Conservation (phyloP, 2,797 vertebrate species). For the Gymnothorax javanicus region DNA sequence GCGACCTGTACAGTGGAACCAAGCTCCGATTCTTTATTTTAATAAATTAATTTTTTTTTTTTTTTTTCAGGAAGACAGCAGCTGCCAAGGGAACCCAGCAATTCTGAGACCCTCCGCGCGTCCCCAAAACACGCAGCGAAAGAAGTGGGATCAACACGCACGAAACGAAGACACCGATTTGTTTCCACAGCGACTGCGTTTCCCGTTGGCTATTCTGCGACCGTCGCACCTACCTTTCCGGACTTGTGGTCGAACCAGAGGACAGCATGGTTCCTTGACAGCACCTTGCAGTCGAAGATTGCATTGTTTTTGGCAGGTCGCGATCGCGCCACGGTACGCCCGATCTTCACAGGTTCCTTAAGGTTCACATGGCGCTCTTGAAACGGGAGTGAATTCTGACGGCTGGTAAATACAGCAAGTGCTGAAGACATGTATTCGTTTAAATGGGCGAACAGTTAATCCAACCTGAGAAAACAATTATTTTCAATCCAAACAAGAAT, state of each 20-base stretch:
- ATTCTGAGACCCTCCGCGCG: no score
- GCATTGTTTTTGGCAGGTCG: constrained; percentile 81
- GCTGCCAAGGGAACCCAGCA: no score
- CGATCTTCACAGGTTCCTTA: constrained; percentile 83
- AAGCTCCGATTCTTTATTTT: no score
- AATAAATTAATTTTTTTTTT: no score
- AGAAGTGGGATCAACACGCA: background rate
- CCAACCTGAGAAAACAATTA: background rate
- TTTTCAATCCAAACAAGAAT: no score
- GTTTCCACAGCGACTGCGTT: background rate
- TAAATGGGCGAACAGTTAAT: background rate
- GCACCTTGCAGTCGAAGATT: constrained; percentile 83
- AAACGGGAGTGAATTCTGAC: constrained; percentile 82
- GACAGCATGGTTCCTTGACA: constrained; percentile 82
- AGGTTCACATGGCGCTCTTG: constrained; percentile 85
- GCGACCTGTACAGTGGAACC: no score
- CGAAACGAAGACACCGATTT: background rate
- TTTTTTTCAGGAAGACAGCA: no score
- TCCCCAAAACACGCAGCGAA: no score
- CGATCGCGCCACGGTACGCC: constrained; percentile 82
- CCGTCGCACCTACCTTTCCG: constrained; percentile 68
- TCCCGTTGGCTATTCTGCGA: background rate
- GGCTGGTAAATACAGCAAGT: constrained; percentile 84
- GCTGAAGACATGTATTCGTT: constrained; percentile 77
- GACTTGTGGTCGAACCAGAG: constrained; percentile 85